These are phyloP conservation scores for Hypanus sabinus DNA, from an alignment of 2,113 vertebrate species.

Conservation along the genomic window DNA sequence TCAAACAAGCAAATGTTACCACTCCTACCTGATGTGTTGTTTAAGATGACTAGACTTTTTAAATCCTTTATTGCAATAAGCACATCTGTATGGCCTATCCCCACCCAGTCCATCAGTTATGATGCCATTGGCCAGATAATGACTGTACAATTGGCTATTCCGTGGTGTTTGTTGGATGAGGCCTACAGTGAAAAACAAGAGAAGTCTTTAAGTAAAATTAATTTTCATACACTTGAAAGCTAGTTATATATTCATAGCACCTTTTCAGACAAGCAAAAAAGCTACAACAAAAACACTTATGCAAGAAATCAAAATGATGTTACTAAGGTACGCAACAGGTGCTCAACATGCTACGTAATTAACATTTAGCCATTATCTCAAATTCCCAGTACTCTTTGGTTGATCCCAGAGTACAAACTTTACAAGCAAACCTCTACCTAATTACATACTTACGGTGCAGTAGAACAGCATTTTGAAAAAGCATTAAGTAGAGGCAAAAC, in stretches of 20 bases:
- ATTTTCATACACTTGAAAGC: background rate
- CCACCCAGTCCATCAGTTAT: constrained; percentile 52
- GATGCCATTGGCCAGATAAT: constrained; percentile 53
- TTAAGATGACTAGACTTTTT: constrained; percentile 98
- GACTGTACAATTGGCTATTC: constrained; percentile 75
- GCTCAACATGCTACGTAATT: background rate
- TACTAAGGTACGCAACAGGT: background rate
- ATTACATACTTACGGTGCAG: background rate
- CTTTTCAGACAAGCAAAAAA: background rate
- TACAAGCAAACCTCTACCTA: background rate
- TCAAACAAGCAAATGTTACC: background rate
- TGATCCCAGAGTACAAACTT: background rate
- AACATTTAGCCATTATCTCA: background rate
- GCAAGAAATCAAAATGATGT: background rate
- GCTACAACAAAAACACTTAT: background rate
- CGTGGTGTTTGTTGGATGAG: constrained; percentile 83
- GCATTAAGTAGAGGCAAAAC: background rate
- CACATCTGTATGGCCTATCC: constrained; percentile 92
- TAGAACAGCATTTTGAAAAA: background rate
- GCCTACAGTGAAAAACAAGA: constrained; percentile 58
- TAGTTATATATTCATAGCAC: background rate
- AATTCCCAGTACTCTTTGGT: background rate
- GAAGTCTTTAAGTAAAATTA: constrained; percentile 7
- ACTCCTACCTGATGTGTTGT: constrained; percentile 84
- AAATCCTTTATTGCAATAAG: constrained; percentile 87